phyloP scores from a whole-genome alignment of 1,140 invertebrate genomes.

The Aphidius gifuensis region DNA sequence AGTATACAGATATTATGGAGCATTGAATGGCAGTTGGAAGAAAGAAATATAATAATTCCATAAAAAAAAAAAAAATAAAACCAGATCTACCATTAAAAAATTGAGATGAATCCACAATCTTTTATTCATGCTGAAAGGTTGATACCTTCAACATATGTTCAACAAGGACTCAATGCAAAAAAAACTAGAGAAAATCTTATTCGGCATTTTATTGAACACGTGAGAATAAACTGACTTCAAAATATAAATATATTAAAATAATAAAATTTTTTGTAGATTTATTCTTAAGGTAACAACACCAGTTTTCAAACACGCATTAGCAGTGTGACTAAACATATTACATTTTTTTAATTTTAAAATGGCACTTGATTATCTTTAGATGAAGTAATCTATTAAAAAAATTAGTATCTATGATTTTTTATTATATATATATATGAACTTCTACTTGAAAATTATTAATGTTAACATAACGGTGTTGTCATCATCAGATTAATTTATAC shows the following conservation, averaged over 20 bases:
- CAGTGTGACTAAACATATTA: too few species aligned
- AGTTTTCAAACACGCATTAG: too few species aligned
- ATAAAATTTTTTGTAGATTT: too few species aligned
- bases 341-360: too few species aligned
- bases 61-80: constrained; percentile 8
- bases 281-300: too few species aligned
- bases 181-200: constrained; percentile 72
- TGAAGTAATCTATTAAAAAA: too few species aligned
- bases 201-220: constrained; percentile 63
- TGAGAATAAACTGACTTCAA: constrained; percentile 34
- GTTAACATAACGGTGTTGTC: not conserved
- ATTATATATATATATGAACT: too few species aligned
- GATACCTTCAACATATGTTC: constrained; percentile 63
- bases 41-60: constrained; percentile 3
- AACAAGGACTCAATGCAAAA: constrained; percentile 68
- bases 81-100: not conserved
- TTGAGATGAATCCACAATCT: constrained; percentile 59
- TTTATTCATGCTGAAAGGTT: constrained; percentile 60
- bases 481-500: too few species aligned
- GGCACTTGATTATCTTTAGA: too few species aligned
- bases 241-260: too few species aligned
- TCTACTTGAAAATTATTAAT: not conserved
- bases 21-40: not conserved
- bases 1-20: constrained; percentile 12
- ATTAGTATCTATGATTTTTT: not conserved